Evolutionary conservation across 2,888 invertebrate species (phyloP).

Genomic region (Apamea crenata): DNA sequence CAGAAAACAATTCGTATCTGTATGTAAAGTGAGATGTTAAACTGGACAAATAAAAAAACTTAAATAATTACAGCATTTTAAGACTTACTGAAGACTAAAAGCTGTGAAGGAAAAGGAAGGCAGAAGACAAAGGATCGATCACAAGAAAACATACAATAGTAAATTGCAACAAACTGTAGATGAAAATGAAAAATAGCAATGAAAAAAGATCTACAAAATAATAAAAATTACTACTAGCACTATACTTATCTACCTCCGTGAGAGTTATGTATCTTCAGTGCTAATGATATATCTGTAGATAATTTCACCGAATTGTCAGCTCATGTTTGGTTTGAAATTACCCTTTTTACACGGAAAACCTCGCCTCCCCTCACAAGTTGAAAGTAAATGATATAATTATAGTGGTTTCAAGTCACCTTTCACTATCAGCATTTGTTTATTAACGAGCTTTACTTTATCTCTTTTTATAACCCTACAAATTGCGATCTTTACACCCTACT

Average conservation of each 20-base stretch:
- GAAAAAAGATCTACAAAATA: no score
- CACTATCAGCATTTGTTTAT: not conserved
- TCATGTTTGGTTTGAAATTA: not conserved
- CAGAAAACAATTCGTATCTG: conserved; percentile 21
- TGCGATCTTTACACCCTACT: conserved; percentile 12
- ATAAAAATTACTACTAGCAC: no score
- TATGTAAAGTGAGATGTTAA: conserved; percentile 11
- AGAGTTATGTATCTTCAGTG: not conserved
- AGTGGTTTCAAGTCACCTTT: not conserved
- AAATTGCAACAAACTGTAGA: not conserved
- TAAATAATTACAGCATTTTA: not conserved
- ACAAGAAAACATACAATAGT: not conserved
- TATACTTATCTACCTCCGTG: not conserved
- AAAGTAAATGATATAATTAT: not conserved
- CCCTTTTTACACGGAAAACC: no score
- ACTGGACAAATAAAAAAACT: not conserved
- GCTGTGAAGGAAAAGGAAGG: no score
- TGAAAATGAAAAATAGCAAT: no score
- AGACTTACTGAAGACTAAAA: no score
- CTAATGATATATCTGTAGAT: not conserved
- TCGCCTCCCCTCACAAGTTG: not conserved
- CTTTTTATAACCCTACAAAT: conserved; percentile 24
- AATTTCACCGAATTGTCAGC: not conserved
- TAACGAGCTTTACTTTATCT: not conserved
- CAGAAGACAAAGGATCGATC: no score